Evolutionary conservation across 2,888 invertebrate species (phyloP), one percentile per base, ranked within the genome.

Genomic region (Danaus chrysippus): DNA sequence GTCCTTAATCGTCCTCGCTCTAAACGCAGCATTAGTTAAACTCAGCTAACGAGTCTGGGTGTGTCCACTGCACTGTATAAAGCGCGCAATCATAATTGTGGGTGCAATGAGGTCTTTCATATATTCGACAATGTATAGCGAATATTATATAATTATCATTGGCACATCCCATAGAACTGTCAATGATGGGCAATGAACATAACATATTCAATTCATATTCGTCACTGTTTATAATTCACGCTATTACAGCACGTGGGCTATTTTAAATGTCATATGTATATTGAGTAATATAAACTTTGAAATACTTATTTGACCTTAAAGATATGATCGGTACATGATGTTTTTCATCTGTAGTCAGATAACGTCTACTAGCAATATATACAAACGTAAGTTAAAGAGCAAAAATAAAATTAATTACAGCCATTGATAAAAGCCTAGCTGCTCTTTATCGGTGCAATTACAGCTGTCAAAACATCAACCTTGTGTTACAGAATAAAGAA

Each of bases 31-130:
- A 83, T 83, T 81, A 83, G 79, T 78, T 79, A 61, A 54, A 64
- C 60, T 59, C 54, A 62, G 78, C 82, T 87, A 88, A 87, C 88
- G 82, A 86, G 85, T 84, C 78, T 84, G 86, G 88, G 89, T 86
- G 89, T 87, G 88, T 87, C 85, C 81, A 76, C 75, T 84, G 86
- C 79, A 87, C 88, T 85, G 85, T 84, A 88, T 87, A 86, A 81
- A 82, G 76, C 76, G 66, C 75, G 77, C 78, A 76, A 81, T 82
- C 82, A 86, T 87, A 85, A 87, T 87, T 86, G 83, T 83, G 73
- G 84, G 84, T 82, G 86, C 84, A 87, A 84, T 83, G 82, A 81
- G 78, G 76, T 81, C 82, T 83, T 78, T 81, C 79, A 76, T 71
- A 73, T 76, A 74, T 76, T 62, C 63, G 70, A 74, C 75, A 73